Evolutionary conservation across 1,140 invertebrate genomes (phyloP), one percentile per base, ranked within the genome.

Genomic region (Macrocentrus cingulum): DNA sequence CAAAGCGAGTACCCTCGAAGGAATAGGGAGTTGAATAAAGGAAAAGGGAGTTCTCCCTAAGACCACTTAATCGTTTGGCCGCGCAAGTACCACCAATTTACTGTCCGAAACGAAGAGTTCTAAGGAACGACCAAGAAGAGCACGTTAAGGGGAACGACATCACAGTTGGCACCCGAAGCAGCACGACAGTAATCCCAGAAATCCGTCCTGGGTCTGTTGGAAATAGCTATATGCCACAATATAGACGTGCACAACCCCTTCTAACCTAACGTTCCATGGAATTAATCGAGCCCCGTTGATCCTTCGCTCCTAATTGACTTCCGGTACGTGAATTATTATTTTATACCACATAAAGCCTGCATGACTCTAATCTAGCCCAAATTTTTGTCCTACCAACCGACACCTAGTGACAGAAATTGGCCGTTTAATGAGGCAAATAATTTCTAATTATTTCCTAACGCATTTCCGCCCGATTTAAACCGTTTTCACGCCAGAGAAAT

Each of bases 291-390:
- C 11, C 18, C 23, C 37, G 32, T 20, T 51, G 49, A 51, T 51
- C 49, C 49, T 51, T 51, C 32, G 32, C 49, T 51, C 49, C 49
- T 51, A 51, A 51, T 51, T 51, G 49, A 51, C 29, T 51, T 51
- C 32, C 49, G 49, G 32, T 37, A 51, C 37, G 18, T 20, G 16
- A 13, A 51, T 36, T 49, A 18, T 39, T 11, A 39, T 8, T 8
- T 39, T n/a, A n/a, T 4, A 39, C 36, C 9, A 29, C 4, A 29
- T 29, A 9, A 5, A 9, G 4, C 25, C 9, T 5, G 9, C 9
- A 29, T 29, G 9, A 29, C 9, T 39, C 15, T 15, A n/a, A n/a
- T 39, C 15, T 39, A 8, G 13, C 13, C 8, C 36, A 7, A 6
- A 34, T 34, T 34, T 11, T 11, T 34, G 11, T 11, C 11, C 29